Evolutionary conservation across 2,888 invertebrate genomes (phyloP), one percentile per base, ranked within the genome.

Genomic region (Drosophila parthenogenetica): DNA sequence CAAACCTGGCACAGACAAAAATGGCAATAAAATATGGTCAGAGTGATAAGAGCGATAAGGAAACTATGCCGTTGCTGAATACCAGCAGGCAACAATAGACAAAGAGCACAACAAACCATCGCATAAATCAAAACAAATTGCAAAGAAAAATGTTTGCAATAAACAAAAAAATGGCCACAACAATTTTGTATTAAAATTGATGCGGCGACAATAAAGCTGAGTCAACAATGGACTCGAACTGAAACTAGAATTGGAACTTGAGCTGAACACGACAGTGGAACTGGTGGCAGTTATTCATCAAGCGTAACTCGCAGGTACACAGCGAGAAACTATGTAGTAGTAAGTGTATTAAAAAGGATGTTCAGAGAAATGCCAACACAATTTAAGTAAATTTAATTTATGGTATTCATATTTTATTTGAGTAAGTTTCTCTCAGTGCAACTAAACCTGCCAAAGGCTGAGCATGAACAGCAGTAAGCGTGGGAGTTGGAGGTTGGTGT

Each of bases 71-170:
- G 61, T 16, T 49, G 62, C 46, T 42, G 40, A 68, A 50, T 16
- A 63, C 25, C 55, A 51, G 29, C 46, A 40, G 35, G 16, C 61
- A 55, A 32, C 50, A 58, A 55, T 35, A 22, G 51, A 39, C 35
- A 11, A 49, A 46, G 32, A 37, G 43, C 39, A 43, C 35, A 49
- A 35, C 48, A 63, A 77, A 71, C 69, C 78, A 53, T 29, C 65
- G 59, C 71, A 82, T 85, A 82, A 82, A 82, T 82, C 87, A 82
- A 81, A 77, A 72, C 66, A 84, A 81, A 81, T 71, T 71, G 69
- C 85, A 71, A 69, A 42, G 49, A 78, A 74, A 67, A 76, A 66
- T 66, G 61, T 64, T 60, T 19, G 49, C 55, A 67, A 71, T 57
- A 64, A 75, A 66, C 13, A 35, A 35, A 29, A 61, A 59, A 61